These are phyloP conservation scores for Rhinophrynus dorsalis DNA, from an alignment of 2,797 vertebrate species.

Conservation along the genomic window DNA sequence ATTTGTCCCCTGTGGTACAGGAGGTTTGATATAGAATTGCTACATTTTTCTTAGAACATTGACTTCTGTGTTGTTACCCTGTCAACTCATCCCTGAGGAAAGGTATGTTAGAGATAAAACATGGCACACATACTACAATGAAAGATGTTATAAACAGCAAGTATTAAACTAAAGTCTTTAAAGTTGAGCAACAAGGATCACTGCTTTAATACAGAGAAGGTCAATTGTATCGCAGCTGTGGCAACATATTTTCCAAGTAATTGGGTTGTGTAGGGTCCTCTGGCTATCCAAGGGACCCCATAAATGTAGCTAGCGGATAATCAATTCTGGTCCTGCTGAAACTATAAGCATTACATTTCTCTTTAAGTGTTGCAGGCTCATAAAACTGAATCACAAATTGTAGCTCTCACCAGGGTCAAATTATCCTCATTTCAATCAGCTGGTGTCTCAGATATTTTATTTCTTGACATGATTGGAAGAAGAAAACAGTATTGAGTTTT, in stretches of 20 bases:
- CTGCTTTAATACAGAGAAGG: neutral
- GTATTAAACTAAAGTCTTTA: neutral
- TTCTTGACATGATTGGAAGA: slow-evolving; percentile 47
- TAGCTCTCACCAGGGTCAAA: slow-evolving; percentile 46
- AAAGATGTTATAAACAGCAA: too few relatives aligned
- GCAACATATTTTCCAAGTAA: slow-evolving; percentile 24
- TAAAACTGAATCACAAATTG: slow-evolving; percentile 48
- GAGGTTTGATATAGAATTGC: too few relatives aligned
- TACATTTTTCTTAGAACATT: too few relatives aligned
- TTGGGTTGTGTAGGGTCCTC: slow-evolving; percentile 13
- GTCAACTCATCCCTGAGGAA: too few relatives aligned
- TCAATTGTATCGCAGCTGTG: neutral
- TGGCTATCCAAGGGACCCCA: slow-evolving; percentile 16
- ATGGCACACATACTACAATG: too few relatives aligned
- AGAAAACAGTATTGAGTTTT: slow-evolving; percentile 46
- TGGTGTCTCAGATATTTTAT: slow-evolving; percentile 47
- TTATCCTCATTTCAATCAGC: slow-evolving; percentile 46
- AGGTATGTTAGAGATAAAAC: too few relatives aligned
- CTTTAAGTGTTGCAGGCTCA: slow-evolving; percentile 44
- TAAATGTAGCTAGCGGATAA: slow-evolving; percentile 36
- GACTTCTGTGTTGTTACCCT: too few relatives aligned
- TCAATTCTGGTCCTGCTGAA: slow-evolving; percentile 30
- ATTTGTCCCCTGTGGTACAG: too few relatives aligned
- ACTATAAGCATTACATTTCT: slow-evolving; percentile 44
- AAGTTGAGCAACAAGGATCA: neutral